A percentile compares a stretch with the other conserved stretches of the same genome.
These are phyloP conservation scores for Spea hammondii DNA, from an alignment of 2,797 vertebrate species.

Conservation along the genomic window DNA sequence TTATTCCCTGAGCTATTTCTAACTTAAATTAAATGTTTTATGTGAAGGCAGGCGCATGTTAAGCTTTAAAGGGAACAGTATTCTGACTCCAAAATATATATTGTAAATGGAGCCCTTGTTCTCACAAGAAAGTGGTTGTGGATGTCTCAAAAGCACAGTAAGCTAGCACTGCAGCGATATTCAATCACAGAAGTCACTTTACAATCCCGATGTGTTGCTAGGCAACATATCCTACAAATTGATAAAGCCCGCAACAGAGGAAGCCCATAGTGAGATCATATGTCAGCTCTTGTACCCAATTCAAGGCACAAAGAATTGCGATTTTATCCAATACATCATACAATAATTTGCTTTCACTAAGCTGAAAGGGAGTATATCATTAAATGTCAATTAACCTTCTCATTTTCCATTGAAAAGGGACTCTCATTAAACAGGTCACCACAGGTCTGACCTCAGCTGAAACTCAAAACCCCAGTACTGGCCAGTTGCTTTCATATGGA, in stretches of 20 bases:
- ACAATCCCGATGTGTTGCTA: slow-evolving; percentile 28
- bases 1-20: too few relatives aligned
- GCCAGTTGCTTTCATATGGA: slow-evolving; percentile 20
- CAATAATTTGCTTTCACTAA: slow-evolving; percentile 2
- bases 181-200: slow-evolving; percentile 12
- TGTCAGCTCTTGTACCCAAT: slow-evolving; percentile 6
- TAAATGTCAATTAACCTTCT: slow-evolving; percentile 11
- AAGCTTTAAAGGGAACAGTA: too few relatives aligned
- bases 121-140: background rate
- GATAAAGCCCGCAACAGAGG: slow-evolving; percentile 11
- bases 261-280: slow-evolving; percentile 2
- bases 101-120: too few relatives aligned
- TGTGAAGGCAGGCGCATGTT: too few relatives aligned
- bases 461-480: slow-evolving; percentile 18
- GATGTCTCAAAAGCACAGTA: background rate
- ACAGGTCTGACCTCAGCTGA: slow-evolving; percentile 15
- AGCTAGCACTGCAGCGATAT: slow-evolving; percentile 22
- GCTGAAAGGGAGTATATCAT: slow-evolving; percentile 9
- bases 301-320: background rate
- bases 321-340: slow-evolving; percentile 11
- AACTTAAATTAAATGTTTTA: too few relatives aligned
- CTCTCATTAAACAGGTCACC: slow-evolving; percentile 27
- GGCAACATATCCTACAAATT: slow-evolving; percentile 38
- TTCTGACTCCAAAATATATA: too few relatives aligned
- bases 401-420: background rate